phyloP scores from a whole-genome alignment of 35 echinoderm and acorn worm species.

The Holothuria glaberrima region DNA sequence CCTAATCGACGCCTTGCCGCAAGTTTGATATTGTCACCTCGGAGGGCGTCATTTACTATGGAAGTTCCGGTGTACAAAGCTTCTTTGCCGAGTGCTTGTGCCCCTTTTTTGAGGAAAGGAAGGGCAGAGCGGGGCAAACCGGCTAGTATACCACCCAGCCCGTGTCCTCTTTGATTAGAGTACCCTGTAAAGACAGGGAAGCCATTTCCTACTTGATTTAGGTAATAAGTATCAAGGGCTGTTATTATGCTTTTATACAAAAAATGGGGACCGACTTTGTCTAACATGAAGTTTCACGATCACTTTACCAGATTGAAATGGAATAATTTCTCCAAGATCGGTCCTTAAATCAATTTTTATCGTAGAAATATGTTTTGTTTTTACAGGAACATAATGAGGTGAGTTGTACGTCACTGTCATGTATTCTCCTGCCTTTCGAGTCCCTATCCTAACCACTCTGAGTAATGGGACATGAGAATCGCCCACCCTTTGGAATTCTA shows the following conservation, averaged over 20 bases:
- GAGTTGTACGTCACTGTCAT: conserved; percentile 36
- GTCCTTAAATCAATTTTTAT: conserved; percentile 67
- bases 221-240: conserved; percentile 3
- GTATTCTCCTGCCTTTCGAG: conserved; percentile 19
- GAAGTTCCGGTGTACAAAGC: conserved; percentile 5
- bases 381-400: conserved; percentile 55
- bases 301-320: conserved; percentile 65
- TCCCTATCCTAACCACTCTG: not conserved
- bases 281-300: conserved; percentile 57
- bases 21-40: not conserved
- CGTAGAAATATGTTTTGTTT: conserved; percentile 55
- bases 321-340: conserved; percentile 40
- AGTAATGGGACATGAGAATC: not conserved
- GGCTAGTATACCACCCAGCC: conserved; percentile 1
- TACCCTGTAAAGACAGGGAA: conserved; percentile 5
- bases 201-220: conserved; percentile 2
- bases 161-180: conserved; percentile 21
- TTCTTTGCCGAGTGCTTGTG: conserved; percentile 22
- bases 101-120: conserved; percentile 24
- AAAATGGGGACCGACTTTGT: not conserved
- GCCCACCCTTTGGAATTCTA: not conserved
- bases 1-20: not conserved
- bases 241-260: not conserved
- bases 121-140: not conserved
- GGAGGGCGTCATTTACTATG: conserved; percentile 10